Base-by-base conservation (phyloP, 2,113 vertebrate genomes). In the Tetraodon nigroviridis region DNA sequence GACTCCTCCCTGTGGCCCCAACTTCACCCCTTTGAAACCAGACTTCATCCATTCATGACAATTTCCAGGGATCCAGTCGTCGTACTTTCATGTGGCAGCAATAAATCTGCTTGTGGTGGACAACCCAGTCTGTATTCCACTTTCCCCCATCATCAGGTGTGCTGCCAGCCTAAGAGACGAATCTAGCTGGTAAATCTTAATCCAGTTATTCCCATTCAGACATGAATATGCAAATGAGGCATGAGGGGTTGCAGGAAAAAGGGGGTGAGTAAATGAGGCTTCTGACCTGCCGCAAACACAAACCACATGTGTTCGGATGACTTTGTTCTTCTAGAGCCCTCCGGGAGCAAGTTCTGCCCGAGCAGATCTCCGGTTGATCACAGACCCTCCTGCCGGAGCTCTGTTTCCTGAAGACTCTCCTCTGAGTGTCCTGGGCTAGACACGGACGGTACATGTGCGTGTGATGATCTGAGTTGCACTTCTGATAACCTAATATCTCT, bases 291-390 rank as follows among this genome's bases (percentile, higher is more conserved):
- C 76, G 67, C 76, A 87, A 90, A 86, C 82, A 82, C 77, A 64
- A 86, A 90, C 81, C 87, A 88, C 81, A 78, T 88, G 86, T 74
- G 69, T 66, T 78, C 80, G 84, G 80, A 86, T 88, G 85, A 82
- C 77, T 80, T 83, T 85, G 82, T 82, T 81, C 78, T 60, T 67
- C 49, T 61, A 72, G 66, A 73, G 73, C 71, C 80, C 78, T 80
- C 77, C 52, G 80, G 78, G 79, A 87, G 81, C 71, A 50, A 57
- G 56, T 57, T 84, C 70, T 61, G 64, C 65, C 81, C 75, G 78
- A 55, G 64, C 63, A 71, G 55, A 74, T 62, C 76, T 64, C 44
- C 22, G 44, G 47, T 76, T 81, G 67, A 64, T 73, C 71, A 17
- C 76, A 80, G 75, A 66, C 59, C 77, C 62, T 83, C 17, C 75